Evolutionary conservation across 1,140 invertebrate species (phyloP), one percentile per base, ranked within the genome.

Genomic region (Phocides pigmalion): DNA sequence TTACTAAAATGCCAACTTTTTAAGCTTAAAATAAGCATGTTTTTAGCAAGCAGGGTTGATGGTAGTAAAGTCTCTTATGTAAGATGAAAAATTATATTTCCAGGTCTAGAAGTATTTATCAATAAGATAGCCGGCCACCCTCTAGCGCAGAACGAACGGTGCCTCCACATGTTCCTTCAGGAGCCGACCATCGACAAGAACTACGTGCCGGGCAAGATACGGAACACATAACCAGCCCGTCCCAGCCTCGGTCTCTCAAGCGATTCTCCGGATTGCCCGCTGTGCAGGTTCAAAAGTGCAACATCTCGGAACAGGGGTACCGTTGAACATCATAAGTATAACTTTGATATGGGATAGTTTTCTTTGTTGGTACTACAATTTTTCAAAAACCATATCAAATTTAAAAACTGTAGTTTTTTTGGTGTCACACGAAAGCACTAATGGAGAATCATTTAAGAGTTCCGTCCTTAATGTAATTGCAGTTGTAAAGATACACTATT

Each of bases 61-160:
- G n/a, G n/a, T n/a, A n/a, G n/a, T n/a, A n/a, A n/a, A n/a, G n/a
- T n/a, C n/a, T n/a, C n/a, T n/a, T n/a, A n/a, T n/a, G n/a, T n/a
- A n/a, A n/a, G n/a, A n/a, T n/a, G n/a, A 28, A 4, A 28, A 3
- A 28, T 28, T 8, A 37, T 22, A 39, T 50, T 82, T 84, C 0
- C 81, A 92, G 91, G 98, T 65, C 93, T 99, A 66, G 99, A 99
- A 95, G 94, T 96, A 77, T 99, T 99, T 92, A 96, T 99, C 73
- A 99, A 99, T 92, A 99, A 99, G 94, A 98, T 99, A 90, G 98
- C 99, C 66, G 99, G 99, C 53, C 99, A 99, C 93, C 99, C 99
- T n/a, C 93, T 99, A 82, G 99, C 99, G 44, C 99, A 99, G 93
- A 99, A 99, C 92, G 99, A 99, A 93, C 94, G 97, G 83, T 99